These are phyloP conservation scores for Propithecus coquereli DNA, from an alignment of 2,113 vertebrate species.

Conservation along the genomic window DNA sequence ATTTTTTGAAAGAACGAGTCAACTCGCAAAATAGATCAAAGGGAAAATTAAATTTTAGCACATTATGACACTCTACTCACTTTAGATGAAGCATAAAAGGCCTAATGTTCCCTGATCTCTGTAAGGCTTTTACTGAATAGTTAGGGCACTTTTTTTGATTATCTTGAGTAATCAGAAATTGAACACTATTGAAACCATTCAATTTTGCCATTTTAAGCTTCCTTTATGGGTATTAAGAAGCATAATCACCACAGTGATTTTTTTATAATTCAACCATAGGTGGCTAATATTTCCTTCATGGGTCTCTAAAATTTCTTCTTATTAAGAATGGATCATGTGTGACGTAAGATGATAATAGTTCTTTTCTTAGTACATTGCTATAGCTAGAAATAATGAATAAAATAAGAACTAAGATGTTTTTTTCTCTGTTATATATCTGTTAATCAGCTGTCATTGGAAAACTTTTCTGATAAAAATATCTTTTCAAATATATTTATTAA, in stretches of 20 bases:
- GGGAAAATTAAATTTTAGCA: constrained; percentile 43
- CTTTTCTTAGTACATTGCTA: background rate
- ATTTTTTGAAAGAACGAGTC: constrained; percentile 7
- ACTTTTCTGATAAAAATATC: background rate
- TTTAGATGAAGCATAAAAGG: background rate
- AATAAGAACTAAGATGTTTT: background rate
- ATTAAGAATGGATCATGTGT: background rate
- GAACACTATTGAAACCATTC: background rate
- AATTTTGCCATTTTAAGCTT: background rate
- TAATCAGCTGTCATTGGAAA: background rate
- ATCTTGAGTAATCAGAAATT: background rate
- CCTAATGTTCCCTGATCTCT: background rate
- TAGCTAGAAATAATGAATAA: background rate
- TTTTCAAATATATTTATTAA: constrained; percentile 18
- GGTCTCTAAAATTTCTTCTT: background rate
- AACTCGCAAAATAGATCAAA: constrained; percentile 17
- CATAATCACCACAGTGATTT: background rate
- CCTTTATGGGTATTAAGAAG: background rate
- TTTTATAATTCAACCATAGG: background rate
- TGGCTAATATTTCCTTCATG: background rate
- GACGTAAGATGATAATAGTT: background rate
- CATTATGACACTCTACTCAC: background rate
- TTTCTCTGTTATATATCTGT: background rate
- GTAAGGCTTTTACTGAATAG: background rate
- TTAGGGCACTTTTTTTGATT: background rate